Base-by-base conservation (phyloP, 53 echinoderm and acorn worm genomes). In the Paelopatides confundens region DNA sequence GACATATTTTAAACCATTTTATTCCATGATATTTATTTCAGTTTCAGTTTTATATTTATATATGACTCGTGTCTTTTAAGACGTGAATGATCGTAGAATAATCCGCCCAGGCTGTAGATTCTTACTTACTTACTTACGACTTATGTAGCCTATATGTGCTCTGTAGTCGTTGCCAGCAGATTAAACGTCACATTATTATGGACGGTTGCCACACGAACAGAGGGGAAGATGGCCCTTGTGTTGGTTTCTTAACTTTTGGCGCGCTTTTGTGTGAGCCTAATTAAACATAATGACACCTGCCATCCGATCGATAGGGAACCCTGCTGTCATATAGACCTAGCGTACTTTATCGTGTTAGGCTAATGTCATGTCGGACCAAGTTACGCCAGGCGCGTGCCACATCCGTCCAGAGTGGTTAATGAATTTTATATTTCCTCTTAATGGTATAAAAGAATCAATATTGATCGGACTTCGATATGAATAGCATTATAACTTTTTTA, bases 201-300 rank as follows among this genome's bases (percentile, higher is more conserved):
- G 43, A 43, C 5, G 13, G 66, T 66, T 68, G 68, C 35, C 51
- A 54, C 33, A 30, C 18, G 52, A 51, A 79, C n/a, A 52, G 30
- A 48, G 52, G 50, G 79, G 79, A 79, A 52, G 53, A 51, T 50
- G 79, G 32, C 34, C 18, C 35, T 31, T 35, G 3, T 51, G 79
- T 79, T 79, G 79, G 52, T 79, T 79, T 79, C 79, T 79, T 79
- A 79, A 52, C 79, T 79, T 79, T 53, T 79, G 33, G 79, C 53
- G 50, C 52, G 50, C 79, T 79, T 50, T 79, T 79, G 79, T 79
- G 79, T 34, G 79, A 79, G 79, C 79, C 53, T 79, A 79, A 79
- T 79, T 79, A 79, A 79, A 79, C 79, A 79, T 79, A 79, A 79
- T 79, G 79, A 54, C 79, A 79, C 79, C 79, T 79, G 79, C 79